Percentiles rank a stretch among this genome's conserved stretches.
These are phyloP conservation scores for Dolichopus griseipennis DNA, from an alignment of 2,888 invertebrate genomes.

Conservation along the genomic window DNA sequence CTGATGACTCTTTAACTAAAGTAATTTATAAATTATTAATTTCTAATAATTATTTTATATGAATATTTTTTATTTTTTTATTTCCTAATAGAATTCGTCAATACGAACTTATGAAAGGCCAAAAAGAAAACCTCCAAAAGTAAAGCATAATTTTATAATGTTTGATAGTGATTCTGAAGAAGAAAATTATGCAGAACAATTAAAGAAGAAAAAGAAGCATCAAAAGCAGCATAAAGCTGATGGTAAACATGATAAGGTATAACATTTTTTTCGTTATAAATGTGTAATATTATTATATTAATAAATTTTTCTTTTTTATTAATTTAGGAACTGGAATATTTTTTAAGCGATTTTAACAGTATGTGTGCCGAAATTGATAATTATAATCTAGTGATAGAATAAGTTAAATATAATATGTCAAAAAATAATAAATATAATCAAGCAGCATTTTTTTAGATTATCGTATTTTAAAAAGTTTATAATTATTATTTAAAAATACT, in stretches of 20 bases:
- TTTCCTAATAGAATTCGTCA: slow-evolving; percentile 25
- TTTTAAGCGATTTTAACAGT: slow-evolving; percentile 34
- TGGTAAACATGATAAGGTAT: slow-evolving; percentile 15
- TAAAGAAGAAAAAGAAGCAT: slow-evolving; percentile 22
- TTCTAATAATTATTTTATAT: neutral
- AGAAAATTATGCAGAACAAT: slow-evolving; percentile 24
- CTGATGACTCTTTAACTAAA: neutral
- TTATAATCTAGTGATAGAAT: slow-evolving; percentile 35
- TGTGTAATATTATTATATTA: no score
- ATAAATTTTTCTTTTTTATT: slow-evolving; percentile 12
- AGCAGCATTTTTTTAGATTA: no score
- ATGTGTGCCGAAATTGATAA: slow-evolving; percentile 36
- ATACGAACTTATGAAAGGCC: slow-evolving; percentile 34
- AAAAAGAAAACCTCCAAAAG: slow-evolving; percentile 30
- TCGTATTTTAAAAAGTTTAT: no score
- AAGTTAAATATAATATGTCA: slow-evolving; percentile 7
- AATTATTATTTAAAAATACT: no score
- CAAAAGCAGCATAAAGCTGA: slow-evolving; percentile 9
- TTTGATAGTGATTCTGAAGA: slow-evolving; percentile 30
- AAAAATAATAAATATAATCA: no score
- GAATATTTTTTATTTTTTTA: slow-evolving; percentile 2
- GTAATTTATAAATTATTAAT: neutral
- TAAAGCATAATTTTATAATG: slow-evolving; percentile 27
- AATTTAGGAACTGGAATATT: slow-evolving; percentile 28
- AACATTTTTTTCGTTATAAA: no score